Percentiles rank a stretch among this genome's conserved stretches.
These are phyloP conservation scores for Cichladusa arquata DNA, from an alignment of 2,113 vertebrate genomes.

Conservation along the genomic window DNA sequence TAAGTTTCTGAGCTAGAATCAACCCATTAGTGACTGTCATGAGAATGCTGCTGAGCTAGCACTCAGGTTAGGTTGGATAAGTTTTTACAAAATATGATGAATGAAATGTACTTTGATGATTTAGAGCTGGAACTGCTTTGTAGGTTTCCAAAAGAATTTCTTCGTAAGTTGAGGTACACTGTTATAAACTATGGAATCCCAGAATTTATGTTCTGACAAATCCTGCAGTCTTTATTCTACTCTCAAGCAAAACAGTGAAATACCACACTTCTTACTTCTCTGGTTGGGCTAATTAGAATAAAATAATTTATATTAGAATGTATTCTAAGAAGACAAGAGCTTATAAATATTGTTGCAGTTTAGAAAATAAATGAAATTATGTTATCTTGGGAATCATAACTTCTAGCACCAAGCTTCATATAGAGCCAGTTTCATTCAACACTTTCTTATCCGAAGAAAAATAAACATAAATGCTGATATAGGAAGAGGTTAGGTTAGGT, in stretches of 20 bases:
- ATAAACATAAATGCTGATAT: not conserved
- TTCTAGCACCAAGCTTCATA: not conserved
- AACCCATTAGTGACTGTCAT: not conserved
- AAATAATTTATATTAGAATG: not conserved
- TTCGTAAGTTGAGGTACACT: not conserved
- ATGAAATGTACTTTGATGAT: not conserved
- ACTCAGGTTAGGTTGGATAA: not conserved
- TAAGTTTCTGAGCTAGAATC: not conserved
- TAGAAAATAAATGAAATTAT: not conserved
- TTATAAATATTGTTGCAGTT: not conserved
- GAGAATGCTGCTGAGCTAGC: constrained; percentile 3
- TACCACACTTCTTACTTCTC: not conserved
- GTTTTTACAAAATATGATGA: not conserved
- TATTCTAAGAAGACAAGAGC: not conserved
- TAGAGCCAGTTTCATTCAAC: not conserved
- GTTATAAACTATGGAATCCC: not conserved
- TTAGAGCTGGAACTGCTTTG: not conserved
- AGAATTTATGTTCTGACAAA: not conserved
- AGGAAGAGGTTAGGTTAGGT: not conserved
- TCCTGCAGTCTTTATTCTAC: not conserved
- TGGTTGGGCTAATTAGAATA: not conserved
- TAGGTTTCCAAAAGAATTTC: not conserved
- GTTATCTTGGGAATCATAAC: not conserved
- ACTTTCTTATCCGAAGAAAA: not conserved
- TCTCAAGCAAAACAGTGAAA: not conserved